Conservation (phyloP, 2,113 vertebrate species). For the Aldabrachelys gigantea region DNA sequence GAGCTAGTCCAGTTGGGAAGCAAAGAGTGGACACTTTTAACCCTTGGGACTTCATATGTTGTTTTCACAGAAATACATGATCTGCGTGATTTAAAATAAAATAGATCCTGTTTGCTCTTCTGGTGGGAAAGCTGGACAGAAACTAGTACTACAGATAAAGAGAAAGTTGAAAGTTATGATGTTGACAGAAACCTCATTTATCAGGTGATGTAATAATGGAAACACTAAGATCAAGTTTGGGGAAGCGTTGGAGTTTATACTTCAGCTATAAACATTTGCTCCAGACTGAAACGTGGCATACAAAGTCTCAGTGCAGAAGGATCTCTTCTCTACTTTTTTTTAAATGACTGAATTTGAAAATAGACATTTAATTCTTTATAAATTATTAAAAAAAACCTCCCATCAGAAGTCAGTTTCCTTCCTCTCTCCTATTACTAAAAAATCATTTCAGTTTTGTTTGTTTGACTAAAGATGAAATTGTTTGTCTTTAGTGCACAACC, state of each 20-base stretch:
- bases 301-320: not conserved
- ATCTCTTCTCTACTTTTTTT: not conserved
- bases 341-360: not conserved
- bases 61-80: not conserved
- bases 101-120: not conserved
- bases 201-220: not conserved
- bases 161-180: not conserved
- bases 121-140: conserved; percentile 21
- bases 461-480: not conserved
- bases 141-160: not conserved
- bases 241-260: not conserved
- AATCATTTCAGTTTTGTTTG: fast-evolving
- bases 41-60: not conserved
- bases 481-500: not conserved
- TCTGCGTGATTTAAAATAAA: conserved; percentile 21
- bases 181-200: not conserved
- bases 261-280: not conserved
- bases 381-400: not conserved
- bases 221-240: not conserved
- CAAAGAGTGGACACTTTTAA: not conserved
- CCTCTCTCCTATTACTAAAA: not conserved
- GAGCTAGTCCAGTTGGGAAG: conserved; percentile 8
- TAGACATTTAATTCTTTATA: not conserved
- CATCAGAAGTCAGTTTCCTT: not conserved
- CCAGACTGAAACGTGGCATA: not conserved